Evolutionary conservation across 2,888 invertebrate genomes (phyloP), one percentile per base, ranked within the genome.

Genomic region (Parnassius mnemosyne): DNA sequence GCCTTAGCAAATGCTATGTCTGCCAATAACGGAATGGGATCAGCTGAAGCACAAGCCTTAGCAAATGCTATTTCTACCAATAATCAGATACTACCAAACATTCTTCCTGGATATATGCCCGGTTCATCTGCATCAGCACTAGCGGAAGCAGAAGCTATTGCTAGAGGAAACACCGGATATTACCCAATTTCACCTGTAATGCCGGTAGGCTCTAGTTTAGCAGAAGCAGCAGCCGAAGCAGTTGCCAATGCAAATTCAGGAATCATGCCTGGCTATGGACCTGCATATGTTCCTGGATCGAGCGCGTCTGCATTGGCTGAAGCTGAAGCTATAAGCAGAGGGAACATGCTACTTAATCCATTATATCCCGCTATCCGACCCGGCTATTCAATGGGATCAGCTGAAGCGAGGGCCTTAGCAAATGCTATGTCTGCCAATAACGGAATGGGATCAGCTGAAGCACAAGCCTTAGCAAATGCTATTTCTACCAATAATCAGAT

Each of bases 41-140:
- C 25, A 25, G 62, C 64, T 12, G 57, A 46, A 5, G 65, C 60
- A 10, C n/a, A 16, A 10, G 64, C 64, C 10, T 43, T 34, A 12
- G 47, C 34, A 34, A 53, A 53, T 44, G 34, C 41, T 10, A 43
- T 25, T 25, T 25, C 25, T 25, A 5, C 5, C 25, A 3, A 5
- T 46, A n/a, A n/a, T 46, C 46, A 46, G 12, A 12, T 46, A 46
- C 10, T 9, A 9, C 46, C 10, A 46, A 46, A 46, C 10, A n/a
- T 52, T 11, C 25, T 20, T 1, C 1, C 47, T 25, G 56, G 34
- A 34, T 7, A 62, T 53, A 20, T 54, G 11, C 44, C 58, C 25
- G 58, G 51, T 12, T 12, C 34, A 3, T 62, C 57, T 53, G 61
- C 51, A 25, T 49, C 49, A 49, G 16, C 54, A 44, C 20, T 13